Evolutionary conservation across 37 sponge, comb jelly and placozoan genomes (phyloP), one percentile per base, ranked within the genome.

Genomic region (Dysidea cf. avara): DNA sequence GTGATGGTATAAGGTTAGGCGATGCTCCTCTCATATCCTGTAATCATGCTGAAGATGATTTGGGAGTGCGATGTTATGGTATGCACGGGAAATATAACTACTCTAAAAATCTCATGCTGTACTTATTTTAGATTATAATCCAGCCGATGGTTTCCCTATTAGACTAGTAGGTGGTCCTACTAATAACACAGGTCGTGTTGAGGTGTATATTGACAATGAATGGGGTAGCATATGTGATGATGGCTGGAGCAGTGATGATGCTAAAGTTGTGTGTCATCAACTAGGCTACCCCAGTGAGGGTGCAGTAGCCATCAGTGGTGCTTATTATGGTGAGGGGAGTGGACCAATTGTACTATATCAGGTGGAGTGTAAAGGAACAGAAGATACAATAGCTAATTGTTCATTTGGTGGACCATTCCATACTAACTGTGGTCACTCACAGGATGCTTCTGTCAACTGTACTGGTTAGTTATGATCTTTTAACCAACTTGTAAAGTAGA

Each of bases 171-270:
- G 65, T 33, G 65, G 65, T 5, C 13, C 6, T 7, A 64, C 33
- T 25, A 11, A 25, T n/a, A n/a, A n/a, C n/a, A n/a, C n/a, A n/a
- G n/a, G n/a, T n/a, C n/a, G n/a, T n/a, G n/a, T n/a, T n/a, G 75
- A 73, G 39, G 67, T 73, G 16, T 63, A 26, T 29, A 6, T 49
- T 24, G 11, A 24, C 16, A 14, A 11, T 11, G 7, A 9, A 12
- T 73, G 75, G 75, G 68, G 68, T 18, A 69, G 33, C 12, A 64
- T 73, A 16, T 73, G n/a, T n/a, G n/a, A n/a, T n/a, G n/a, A n/a
- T n/a, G n/a, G n/a, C n/a, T n/a, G n/a, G n/a, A n/a, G n/a, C n/a
- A n/a, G n/a, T n/a, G n/a, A n/a, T n/a, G n/a, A n/a, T n/a, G n/a
- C n/a, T n/a, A n/a, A n/a, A n/a, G n/a, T n/a, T n/a, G n/a, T n/a